Evolutionary conservation across 1,140 invertebrate genomes (phyloP).

Genomic region (Drosophila takahashii): DNA sequence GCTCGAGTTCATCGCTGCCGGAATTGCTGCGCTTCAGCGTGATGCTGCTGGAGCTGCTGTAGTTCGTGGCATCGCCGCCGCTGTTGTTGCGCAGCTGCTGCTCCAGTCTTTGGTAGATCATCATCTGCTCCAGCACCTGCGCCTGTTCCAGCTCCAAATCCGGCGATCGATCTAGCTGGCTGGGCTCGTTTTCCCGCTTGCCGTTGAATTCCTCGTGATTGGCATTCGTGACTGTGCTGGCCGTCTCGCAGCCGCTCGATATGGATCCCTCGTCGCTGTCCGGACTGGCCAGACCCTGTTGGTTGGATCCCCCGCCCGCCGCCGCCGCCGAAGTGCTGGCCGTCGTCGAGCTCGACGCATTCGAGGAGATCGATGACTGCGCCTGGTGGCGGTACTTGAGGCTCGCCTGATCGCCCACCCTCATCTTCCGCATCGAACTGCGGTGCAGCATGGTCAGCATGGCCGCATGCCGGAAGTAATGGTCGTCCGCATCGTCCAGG

Average conservation of each 20-base stretch:
- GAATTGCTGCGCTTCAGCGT: slow-evolving; percentile 70
- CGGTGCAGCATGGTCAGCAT: slow-evolving; percentile 82
- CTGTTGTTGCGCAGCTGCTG: slow-evolving; percentile 71
- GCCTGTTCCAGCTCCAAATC: slow-evolving; percentile 56
- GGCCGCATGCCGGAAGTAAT: slow-evolving; percentile 80
- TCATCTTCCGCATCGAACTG: slow-evolving; percentile 82
- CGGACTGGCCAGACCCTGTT: slow-evolving; percentile 84
- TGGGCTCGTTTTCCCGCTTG: slow-evolving; percentile 19
- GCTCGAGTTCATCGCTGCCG: slow-evolving; percentile 30
- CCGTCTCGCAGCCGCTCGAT: slow-evolving; percentile 91
- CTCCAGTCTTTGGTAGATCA: slow-evolving; percentile 83
- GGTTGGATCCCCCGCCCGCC: slow-evolving; percentile 55
- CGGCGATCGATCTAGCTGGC: slow-evolving; percentile 51
- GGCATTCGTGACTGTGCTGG: slow-evolving; percentile 87
- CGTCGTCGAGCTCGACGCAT: slow-evolving; percentile 83
- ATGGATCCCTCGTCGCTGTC: slow-evolving; percentile 91
- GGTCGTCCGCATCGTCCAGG: slow-evolving; percentile 72
- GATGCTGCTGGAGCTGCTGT: slow-evolving; percentile 82
- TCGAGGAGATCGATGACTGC: slow-evolving; percentile 80
- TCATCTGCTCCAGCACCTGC: slow-evolving; percentile 73
- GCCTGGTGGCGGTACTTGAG: slow-evolving; percentile 78
- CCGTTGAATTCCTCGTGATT: slow-evolving; percentile 68
- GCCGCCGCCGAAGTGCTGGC: slow-evolving; percentile 54
- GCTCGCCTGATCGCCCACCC: slow-evolving; percentile 85
- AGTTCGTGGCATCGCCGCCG: slow-evolving; percentile 72